Base-by-base conservation (phyloP, 2,113 vertebrate species). In the Turdus rufiventris region DNA sequence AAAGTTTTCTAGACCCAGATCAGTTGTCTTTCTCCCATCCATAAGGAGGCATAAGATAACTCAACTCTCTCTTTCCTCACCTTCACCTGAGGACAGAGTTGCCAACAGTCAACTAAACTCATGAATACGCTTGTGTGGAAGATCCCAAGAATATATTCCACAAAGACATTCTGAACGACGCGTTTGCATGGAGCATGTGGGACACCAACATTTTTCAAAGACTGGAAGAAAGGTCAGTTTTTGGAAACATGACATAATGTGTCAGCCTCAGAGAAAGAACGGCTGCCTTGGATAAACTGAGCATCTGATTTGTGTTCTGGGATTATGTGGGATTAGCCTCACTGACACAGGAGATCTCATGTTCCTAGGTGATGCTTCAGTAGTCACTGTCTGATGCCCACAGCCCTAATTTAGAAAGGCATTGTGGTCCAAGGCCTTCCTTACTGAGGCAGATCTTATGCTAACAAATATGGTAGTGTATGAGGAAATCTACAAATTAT, bases 141-240 rank as follows among this genome's bases (percentile, higher is more conserved):
- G 60, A 86, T 14, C 20, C 38, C 65, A 74, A 50, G 21, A 86
- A 87, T 5, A 6, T 0, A 3, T 29, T 75, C 12, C 68, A 74
- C 18, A 18, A 67, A 63, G 43, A 45, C 0, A 0, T 36, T 65
- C 42, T 38, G 36, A 73, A 53, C 18, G 23, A 47, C 0, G 6
- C 0, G 1, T 43, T 60, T 80, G 47, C 9, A 8, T 4, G 36
- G 40, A 72, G 36, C 36, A 53, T 1, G 1, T 0, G 0, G 34
- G 12, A 10, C 50, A 72, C 18, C 12, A 34, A 34, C 28, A 24
- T 72, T 81, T 92, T 89, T 82, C 16, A 70, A 54, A 84, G 53
- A 40, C 28, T 61, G 31, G 26, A 18, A 88, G 9, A 63, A 67
- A 89, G 45, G 24, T 38, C 58, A 71, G 33, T 58, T 95, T 91